Evolutionary conservation across 2,888 invertebrate species (phyloP).

Genomic region (Loripinus fragilis): DNA sequence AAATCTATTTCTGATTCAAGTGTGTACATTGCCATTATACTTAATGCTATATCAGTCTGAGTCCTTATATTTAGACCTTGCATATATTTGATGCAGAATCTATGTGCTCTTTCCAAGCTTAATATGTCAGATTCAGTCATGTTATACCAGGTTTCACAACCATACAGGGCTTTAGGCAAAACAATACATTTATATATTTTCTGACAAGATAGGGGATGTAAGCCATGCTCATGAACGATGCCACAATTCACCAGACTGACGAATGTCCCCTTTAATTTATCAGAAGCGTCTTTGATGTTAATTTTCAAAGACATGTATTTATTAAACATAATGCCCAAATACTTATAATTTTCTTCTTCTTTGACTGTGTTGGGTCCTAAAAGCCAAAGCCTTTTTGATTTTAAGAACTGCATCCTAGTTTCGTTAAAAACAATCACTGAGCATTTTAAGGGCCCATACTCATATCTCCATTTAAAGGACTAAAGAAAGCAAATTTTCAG

Average conservation of each 20-base stretch:
- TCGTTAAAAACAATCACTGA: constrained; percentile 8
- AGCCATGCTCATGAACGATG: background rate
- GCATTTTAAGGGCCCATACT: background rate
- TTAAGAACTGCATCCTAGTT: background rate
- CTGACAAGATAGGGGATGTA: constrained; percentile 4
- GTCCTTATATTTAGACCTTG: background rate
- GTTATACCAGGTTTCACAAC: constrained; percentile 20
- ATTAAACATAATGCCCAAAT: too few species aligned
- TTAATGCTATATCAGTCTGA: background rate
- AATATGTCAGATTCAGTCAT: background rate
- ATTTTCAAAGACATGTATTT: constrained; percentile 1
- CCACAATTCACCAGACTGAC: constrained; percentile 5
- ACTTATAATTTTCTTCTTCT: too few species aligned
- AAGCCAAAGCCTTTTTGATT: too few species aligned
- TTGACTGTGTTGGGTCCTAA: background rate
- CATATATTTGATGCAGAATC: constrained; percentile 6
- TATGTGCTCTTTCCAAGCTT: background rate
- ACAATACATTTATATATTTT: constrained; percentile 16
- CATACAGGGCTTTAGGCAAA: constrained; percentile 24
- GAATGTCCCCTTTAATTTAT: constrained; percentile 7
- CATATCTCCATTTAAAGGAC: background rate
- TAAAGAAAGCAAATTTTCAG: constrained; percentile 5
- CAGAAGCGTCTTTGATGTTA: constrained; percentile 8
- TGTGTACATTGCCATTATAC: background rate
- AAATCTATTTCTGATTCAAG: too few species aligned